These are phyloP conservation scores for Drosophila rhopaloa DNA, from an alignment of 1,140 invertebrate species.

Conservation along the genomic window DNA sequence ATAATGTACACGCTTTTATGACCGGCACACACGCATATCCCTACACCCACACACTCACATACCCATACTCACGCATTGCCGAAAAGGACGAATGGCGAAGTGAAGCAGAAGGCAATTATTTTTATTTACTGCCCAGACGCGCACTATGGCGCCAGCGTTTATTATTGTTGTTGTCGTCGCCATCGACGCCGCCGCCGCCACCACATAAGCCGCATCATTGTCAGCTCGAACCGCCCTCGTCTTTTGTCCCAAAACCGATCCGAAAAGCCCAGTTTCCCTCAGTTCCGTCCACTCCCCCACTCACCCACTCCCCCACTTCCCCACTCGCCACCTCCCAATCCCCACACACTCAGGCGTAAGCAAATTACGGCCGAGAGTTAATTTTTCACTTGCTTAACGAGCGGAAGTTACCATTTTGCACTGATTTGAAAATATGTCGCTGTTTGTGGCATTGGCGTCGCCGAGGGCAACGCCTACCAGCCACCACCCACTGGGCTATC, in stretches of 20 bases:
- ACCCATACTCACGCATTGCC: constrained; percentile 23
- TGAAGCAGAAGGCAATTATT: constrained; percentile 83
- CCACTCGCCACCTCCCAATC: background rate
- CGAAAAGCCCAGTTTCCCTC: constrained; percentile 2
- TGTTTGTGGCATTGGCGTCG: constrained; percentile 79
- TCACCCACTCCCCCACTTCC: background rate
- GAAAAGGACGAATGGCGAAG: constrained; percentile 69
- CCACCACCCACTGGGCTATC: background rate
- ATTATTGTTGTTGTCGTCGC: constrained; percentile 58
- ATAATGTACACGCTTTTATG: constrained; percentile 77
- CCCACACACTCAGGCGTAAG: constrained; percentile 59
- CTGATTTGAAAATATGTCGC: constrained; percentile 83
- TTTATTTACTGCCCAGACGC: constrained; percentile 82
- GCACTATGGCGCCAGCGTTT: constrained; percentile 77
- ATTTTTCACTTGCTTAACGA: constrained; percentile 84
- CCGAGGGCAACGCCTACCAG: constrained; percentile 40
- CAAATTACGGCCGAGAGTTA: constrained; percentile 81
- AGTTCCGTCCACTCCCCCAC: background rate
- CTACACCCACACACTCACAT: constrained; percentile 2
- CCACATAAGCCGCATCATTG: constrained; percentile 82
- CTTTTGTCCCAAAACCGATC: constrained; percentile 29
- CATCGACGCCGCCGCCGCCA: constrained; percentile 43
- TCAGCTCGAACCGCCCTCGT: constrained; percentile 65
- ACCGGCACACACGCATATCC: constrained; percentile 43
- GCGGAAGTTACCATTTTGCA: constrained; percentile 83